Conservation (phyloP, 2,113 vertebrate species). For the Otocyon megalotis region DNA sequence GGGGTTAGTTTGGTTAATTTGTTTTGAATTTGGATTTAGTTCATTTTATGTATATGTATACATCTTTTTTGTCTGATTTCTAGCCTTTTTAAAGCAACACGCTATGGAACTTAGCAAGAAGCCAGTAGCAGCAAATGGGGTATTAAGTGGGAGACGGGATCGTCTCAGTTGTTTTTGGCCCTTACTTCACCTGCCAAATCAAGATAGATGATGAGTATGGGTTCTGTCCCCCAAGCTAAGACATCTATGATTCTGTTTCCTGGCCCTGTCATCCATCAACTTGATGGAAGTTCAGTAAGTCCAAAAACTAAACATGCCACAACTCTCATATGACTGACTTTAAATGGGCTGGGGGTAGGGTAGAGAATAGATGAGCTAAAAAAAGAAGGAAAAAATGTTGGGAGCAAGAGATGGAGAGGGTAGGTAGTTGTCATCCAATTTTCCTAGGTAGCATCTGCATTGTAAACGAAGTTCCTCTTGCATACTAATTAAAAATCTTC, state of each 20-base stretch:
- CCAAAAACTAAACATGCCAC: constrained; percentile 46
- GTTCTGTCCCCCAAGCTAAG: constrained; percentile 6
- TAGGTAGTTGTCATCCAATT: neutral
- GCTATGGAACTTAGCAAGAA: constrained; percentile 44
- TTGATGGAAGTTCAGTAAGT: constrained; percentile 53
- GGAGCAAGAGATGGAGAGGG: constrained; percentile 10
- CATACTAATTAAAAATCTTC: constrained; percentile 75
- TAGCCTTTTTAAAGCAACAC: neutral
- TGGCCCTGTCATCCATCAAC: constrained; percentile 10
- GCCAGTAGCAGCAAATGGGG: neutral
- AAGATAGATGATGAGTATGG: constrained; percentile 63
- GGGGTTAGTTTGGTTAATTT: neutral
- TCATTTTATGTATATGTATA: constrained; percentile 40
- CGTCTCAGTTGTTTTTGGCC: neutral
- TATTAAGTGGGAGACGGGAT: neutral
- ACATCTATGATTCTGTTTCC: constrained; percentile 30
- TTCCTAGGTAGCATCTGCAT: constrained; percentile 54
- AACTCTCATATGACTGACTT: neutral
- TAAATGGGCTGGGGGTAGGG: constrained; percentile 31
- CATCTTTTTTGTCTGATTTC: neutral
- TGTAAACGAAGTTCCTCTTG: constrained; percentile 73
- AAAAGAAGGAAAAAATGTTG: neutral
- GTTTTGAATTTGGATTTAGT: neutral
- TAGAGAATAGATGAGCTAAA: neutral
- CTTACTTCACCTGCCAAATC: constrained; percentile 18